These are phyloP conservation scores for Scaptomyza flava DNA, from an alignment of 2,888 invertebrate species.

Conservation along the genomic window DNA sequence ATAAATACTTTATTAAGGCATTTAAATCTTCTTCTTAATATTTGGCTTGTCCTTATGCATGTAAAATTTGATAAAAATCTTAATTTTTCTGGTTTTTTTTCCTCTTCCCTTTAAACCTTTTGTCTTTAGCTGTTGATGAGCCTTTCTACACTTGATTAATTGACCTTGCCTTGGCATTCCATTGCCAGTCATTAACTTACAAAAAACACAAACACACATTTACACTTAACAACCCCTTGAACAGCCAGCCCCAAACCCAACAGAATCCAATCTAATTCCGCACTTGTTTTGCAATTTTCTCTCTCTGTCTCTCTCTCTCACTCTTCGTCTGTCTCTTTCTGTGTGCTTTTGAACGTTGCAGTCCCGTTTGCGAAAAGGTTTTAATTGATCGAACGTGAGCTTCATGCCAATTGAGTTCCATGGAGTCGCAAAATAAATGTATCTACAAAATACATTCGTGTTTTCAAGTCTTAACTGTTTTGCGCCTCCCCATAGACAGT, in stretches of 20 bases:
- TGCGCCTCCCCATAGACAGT: slow-evolving; percentile 28
- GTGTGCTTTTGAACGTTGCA: slow-evolving; percentile 13
- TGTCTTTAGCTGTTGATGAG: neutral
- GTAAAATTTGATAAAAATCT: neutral
- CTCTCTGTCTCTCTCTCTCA: neutral
- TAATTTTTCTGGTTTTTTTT: neutral
- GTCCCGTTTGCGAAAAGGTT: slow-evolving; percentile 61
- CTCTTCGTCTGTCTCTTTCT: neutral
- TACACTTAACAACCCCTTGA: slow-evolving; percentile 35
- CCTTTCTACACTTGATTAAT: slow-evolving; percentile 28
- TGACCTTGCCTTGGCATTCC: slow-evolving; percentile 42
- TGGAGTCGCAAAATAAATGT: slow-evolving; percentile 31
- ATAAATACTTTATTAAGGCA: too few species aligned
- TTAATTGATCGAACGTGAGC: slow-evolving; percentile 78
- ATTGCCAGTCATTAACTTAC: slow-evolving; percentile 37
- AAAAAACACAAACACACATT: neutral
- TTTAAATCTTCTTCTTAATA: too few species aligned
- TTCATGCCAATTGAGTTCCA: slow-evolving; percentile 63
- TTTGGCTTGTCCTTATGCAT: too few species aligned
- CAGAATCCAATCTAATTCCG: slow-evolving; percentile 49
- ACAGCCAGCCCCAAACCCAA: slow-evolving; percentile 33
- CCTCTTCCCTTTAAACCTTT: neutral
- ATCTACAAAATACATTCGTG: slow-evolving; percentile 22
- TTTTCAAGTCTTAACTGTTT: slow-evolving; percentile 21
- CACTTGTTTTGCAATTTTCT: slow-evolving; percentile 34